These are phyloP conservation scores for Callaeas wilsoni DNA, from an alignment of 2,113 vertebrate species.

Conservation along the genomic window DNA sequence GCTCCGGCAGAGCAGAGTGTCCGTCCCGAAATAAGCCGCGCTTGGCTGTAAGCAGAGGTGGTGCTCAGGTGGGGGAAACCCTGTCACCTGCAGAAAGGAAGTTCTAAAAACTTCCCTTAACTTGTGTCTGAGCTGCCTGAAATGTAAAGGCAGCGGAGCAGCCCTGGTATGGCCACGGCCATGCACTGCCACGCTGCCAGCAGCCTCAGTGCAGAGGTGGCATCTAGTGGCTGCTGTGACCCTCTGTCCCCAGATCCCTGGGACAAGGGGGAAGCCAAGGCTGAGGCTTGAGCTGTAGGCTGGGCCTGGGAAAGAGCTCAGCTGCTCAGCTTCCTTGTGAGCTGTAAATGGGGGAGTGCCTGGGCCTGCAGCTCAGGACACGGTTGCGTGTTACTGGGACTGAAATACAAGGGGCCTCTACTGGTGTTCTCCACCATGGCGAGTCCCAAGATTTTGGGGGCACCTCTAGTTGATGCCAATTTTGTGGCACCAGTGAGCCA, in stretches of 20 bases:
- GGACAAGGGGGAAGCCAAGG: not conserved
- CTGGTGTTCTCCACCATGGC: fast-evolving
- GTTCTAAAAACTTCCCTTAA: not conserved
- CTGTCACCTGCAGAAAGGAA: not conserved
- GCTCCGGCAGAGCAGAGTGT: not conserved
- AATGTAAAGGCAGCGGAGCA: not conserved
- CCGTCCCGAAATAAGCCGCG: fast-evolving
- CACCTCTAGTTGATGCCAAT: not conserved
- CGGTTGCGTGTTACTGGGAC: not conserved
- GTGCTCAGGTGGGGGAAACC: not conserved
- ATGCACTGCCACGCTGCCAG: fast-evolving
- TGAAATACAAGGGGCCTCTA: not conserved
- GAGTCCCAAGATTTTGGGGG: fast-evolving
- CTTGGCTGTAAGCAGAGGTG: not conserved
- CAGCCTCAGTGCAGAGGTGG: not conserved
- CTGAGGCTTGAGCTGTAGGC: not conserved
- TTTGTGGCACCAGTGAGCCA: not conserved
- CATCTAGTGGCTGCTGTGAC: not conserved
- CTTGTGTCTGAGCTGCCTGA: not conserved
- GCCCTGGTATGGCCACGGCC: fast-evolving
- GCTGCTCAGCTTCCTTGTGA: not conserved
- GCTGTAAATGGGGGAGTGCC: not conserved
- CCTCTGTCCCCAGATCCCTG: not conserved
- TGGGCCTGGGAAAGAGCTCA: not conserved
- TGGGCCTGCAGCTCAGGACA: not conserved